Evolutionary conservation across 2,113 vertebrate genomes (phyloP).

Genomic region (Hiodon alosoides): DNA sequence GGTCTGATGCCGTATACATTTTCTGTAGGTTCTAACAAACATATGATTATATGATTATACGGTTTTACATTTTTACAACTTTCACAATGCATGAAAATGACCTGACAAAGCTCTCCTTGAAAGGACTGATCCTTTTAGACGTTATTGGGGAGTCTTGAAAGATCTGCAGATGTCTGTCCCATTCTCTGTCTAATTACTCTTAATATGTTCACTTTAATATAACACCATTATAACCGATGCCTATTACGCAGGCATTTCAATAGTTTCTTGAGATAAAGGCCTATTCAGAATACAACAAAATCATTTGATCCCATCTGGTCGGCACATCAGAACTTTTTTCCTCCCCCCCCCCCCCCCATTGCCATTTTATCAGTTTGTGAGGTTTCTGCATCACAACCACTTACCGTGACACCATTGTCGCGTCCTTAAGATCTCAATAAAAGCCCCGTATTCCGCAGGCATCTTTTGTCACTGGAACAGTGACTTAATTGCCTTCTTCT

Average conservation of each 20-base stretch:
- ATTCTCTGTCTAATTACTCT: constrained; percentile 26
- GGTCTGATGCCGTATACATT: constrained; percentile 14
- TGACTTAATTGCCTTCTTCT: constrained; percentile 25
- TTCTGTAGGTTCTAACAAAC: constrained; percentile 2
- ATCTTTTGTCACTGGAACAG: constrained; percentile 24
- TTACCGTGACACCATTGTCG: constrained; percentile 35
- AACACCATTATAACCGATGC: constrained; percentile 27
- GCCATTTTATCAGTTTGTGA: constrained; percentile 19
- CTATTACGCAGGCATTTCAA: constrained; percentile 38
- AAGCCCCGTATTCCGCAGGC: constrained; percentile 24
- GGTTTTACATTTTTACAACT: constrained; percentile 10
- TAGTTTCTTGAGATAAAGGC: constrained; percentile 37
- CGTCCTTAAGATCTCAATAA: constrained; percentile 19
- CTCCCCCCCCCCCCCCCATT: not conserved
- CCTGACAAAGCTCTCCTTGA: constrained; percentile 7
- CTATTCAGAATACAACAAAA: constrained; percentile 28
- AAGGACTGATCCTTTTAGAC: constrained; percentile 12
- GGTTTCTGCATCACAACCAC: constrained; percentile 38
- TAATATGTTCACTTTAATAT: constrained; percentile 35
- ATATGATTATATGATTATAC: too few species aligned
- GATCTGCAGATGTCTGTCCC: constrained; percentile 19
- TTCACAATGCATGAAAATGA: constrained; percentile 28
- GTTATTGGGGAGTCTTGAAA: constrained; percentile 27
- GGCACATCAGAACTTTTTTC: constrained; percentile 12
- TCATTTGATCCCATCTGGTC: constrained; percentile 29